Evolutionary conservation across 2,888 invertebrate species (phyloP).

Genomic region (Zonitis immaculata): DNA sequence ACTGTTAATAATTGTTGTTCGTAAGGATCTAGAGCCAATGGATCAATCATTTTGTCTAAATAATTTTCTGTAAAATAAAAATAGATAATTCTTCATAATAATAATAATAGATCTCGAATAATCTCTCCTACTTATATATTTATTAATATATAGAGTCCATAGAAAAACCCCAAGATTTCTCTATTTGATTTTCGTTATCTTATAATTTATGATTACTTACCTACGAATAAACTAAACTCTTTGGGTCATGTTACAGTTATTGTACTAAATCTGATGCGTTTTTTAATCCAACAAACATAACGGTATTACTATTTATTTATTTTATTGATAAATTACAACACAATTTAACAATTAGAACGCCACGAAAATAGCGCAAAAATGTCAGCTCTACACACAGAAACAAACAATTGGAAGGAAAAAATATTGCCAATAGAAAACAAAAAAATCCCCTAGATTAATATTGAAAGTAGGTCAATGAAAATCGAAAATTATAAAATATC

Average conservation of each 20-base stretch:
- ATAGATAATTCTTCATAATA: neutral
- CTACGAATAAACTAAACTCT: neutral
- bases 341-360: neutral
- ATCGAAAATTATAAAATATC: too few relatives aligned
- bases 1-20: slow-evolving; percentile 77
- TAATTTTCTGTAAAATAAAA: neutral
- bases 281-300: neutral
- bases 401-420: neutral
- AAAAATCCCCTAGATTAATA: neutral
- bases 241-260: neutral
- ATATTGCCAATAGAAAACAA: neutral
- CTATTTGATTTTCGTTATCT: neutral
- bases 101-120: neutral
- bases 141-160: too few relatives aligned
- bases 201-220: neutral
- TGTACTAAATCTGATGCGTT: neutral
- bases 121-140: too few relatives aligned
- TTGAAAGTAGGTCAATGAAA: neutral
- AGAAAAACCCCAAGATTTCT: neutral
- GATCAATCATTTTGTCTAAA: slow-evolving; percentile 25
- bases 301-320: neutral
- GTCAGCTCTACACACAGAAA: neutral
- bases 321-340: neutral
- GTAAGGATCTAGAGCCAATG: slow-evolving; percentile 60
- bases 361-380: neutral